These are phyloP conservation scores for Neoascia interrupta DNA, from an alignment of 2,888 invertebrate species.

Conservation along the genomic window DNA sequence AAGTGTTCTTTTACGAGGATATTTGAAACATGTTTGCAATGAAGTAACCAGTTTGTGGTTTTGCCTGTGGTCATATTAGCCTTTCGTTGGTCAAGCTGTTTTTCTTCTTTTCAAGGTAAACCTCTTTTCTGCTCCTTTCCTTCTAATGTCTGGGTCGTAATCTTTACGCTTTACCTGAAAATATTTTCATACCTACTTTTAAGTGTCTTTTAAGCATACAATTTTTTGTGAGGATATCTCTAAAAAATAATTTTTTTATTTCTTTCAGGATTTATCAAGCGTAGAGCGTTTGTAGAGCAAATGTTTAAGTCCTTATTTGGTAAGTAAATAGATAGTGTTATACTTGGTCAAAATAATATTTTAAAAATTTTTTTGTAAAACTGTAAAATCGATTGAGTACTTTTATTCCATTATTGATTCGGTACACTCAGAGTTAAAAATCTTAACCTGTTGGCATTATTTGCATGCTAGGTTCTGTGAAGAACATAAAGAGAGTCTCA, in stretches of 20 bases:
- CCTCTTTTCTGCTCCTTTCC: conserved; percentile 53
- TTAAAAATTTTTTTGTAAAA: too few species aligned
- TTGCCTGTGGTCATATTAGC: conserved; percentile 23
- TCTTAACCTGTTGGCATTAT: too few species aligned
- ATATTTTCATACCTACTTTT: conserved; percentile 12
- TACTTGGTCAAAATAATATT: too few species aligned
- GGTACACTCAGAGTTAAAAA: too few species aligned
- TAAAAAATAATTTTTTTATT: not conserved
- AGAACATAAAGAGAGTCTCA: too few species aligned
- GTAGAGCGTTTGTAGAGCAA: conserved; percentile 25
- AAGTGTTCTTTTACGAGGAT: conserved; percentile 37
- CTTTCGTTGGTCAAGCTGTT: conserved; percentile 43
- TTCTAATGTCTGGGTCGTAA: conserved; percentile 14
- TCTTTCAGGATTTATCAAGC: conserved; percentile 51
- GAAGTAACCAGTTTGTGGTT: conserved; percentile 63
- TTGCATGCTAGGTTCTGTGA: too few species aligned
- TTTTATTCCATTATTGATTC: too few species aligned
- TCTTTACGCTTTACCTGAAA: too few species aligned
- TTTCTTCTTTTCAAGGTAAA: conserved; percentile 62
- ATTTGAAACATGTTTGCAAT: conserved; percentile 56
- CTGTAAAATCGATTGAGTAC: too few species aligned
- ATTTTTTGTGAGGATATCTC: conserved; percentile 1
- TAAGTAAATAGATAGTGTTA: too few species aligned
- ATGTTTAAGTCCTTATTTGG: conserved; percentile 40
- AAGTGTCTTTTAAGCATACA: not conserved